Evolutionary conservation across 2,888 invertebrate genomes (phyloP).

Genomic region (Apodemia duryi): DNA sequence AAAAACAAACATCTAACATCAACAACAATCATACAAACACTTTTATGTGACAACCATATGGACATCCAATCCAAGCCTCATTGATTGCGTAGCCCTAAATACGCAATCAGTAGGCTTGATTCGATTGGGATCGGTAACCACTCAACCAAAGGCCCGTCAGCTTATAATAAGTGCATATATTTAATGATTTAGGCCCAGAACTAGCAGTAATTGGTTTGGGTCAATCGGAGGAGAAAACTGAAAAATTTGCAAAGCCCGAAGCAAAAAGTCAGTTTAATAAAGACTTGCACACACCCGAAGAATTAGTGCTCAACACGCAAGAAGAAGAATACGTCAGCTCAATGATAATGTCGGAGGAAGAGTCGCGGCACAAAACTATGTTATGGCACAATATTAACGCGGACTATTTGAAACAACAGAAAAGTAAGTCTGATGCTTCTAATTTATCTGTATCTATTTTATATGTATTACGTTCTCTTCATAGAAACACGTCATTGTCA

Average conservation of each 20-base stretch:
- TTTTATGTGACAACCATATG: too few species aligned
- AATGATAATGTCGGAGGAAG: slow-evolving; percentile 87
- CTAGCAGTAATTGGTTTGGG: slow-evolving; percentile 88
- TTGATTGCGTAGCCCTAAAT: too few species aligned
- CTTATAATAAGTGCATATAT: too few species aligned
- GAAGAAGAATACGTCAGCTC: slow-evolving; percentile 95
- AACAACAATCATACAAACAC: too few species aligned
- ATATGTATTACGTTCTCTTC: too few species aligned
- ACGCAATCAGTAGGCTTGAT: too few species aligned
- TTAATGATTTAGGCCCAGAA: slow-evolving; percentile 80
- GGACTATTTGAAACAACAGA: slow-evolving; percentile 90
- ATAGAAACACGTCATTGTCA: too few species aligned
- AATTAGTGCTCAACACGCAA: slow-evolving; percentile 85
- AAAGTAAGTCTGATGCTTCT: slow-evolving; percentile 71
- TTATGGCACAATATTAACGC: slow-evolving; percentile 95
- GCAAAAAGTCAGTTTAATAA: slow-evolving; percentile 46
- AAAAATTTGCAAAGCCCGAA: slow-evolving; percentile 59
- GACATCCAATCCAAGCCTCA: too few species aligned
- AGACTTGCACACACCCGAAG: slow-evolving; percentile 60
- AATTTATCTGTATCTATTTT: too few species aligned
- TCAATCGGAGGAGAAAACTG: slow-evolving; percentile 49
- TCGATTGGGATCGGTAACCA: too few species aligned
- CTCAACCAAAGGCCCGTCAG: too few species aligned
- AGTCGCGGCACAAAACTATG: slow-evolving; percentile 88
- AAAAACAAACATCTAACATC: too few species aligned